Evolutionary conservation across 2,797 vertebrate species (phyloP).

Genomic region (Okamejei kenojei): DNA sequence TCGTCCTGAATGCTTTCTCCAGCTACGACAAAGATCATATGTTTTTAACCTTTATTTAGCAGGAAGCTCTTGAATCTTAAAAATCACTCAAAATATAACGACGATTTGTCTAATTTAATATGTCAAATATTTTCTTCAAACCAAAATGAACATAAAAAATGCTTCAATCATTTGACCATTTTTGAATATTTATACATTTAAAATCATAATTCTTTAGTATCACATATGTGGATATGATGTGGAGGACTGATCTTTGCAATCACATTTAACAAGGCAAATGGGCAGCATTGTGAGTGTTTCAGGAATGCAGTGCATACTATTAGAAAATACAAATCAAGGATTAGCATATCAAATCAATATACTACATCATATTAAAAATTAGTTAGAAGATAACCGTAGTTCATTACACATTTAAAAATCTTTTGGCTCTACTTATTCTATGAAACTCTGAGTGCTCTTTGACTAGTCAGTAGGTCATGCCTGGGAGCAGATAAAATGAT

Average conservation of each 20-base stretch:
- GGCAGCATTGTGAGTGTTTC: neutral
- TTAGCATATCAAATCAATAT: neutral
- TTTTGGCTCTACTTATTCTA: neutral
- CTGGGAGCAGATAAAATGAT: neutral
- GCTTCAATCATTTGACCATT: neutral
- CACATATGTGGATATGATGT: neutral
- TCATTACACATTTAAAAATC: neutral
- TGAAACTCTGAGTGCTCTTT: neutral
- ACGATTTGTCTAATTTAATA: neutral
- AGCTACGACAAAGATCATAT: neutral
- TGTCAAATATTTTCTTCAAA: neutral
- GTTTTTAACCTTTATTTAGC: neutral
- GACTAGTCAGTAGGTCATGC: neutral
- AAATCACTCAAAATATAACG: neutral
- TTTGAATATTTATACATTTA: neutral
- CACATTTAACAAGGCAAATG: neutral
- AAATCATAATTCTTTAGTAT: neutral
- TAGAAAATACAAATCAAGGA: neutral
- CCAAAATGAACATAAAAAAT: neutral
- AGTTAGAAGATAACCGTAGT: neutral
- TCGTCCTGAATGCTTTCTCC: neutral
- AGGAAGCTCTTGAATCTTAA: neutral
- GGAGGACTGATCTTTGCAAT: neutral
- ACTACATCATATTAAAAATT: neutral
- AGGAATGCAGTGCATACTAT: neutral